These are phyloP conservation scores for Philonicus albiceps DNA, from an alignment of 2,888 invertebrate genomes.

Conservation along the genomic window DNA sequence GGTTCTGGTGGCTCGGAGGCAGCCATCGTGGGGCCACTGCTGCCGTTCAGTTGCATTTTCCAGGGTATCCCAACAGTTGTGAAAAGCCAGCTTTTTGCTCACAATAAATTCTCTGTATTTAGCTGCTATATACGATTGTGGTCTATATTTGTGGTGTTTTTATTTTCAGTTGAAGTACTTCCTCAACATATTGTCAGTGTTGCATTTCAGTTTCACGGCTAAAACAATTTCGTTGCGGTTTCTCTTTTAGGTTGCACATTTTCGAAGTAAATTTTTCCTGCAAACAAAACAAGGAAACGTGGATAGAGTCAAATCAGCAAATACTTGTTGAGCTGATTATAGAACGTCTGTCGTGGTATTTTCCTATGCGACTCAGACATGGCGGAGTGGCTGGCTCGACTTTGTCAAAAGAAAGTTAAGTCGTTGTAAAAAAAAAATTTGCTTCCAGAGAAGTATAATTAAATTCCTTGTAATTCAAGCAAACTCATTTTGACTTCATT, in stretches of 20 bases:
- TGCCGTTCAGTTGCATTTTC: slow-evolving; percentile 62
- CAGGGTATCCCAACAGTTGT: slow-evolving; percentile 5
- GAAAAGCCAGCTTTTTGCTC: slow-evolving; percentile 24
- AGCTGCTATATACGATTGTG: neutral
- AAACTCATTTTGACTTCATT: neutral
- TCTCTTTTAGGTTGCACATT: neutral
- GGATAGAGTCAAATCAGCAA: neutral
- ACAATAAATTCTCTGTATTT: neutral
- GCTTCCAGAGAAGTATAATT: neutral
- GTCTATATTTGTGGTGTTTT: neutral
- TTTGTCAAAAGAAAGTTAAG: neutral
- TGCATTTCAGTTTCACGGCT: neutral
- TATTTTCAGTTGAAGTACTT: slow-evolving; percentile 19
- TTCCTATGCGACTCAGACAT: neutral
- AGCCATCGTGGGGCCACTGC: slow-evolving; percentile 62
- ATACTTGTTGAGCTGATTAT: neutral
- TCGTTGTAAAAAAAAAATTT: neutral
- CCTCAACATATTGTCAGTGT: slow-evolving; percentile 7
- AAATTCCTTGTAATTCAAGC: neutral
- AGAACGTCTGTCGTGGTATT: neutral
- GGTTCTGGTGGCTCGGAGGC: slow-evolving; percentile 64
- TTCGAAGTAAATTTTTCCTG: neutral
- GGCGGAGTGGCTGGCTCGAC: neutral
- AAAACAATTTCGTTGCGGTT: neutral
- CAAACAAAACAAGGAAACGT: neutral